Conservation (phyloP, 2,797 vertebrate species). For the Epinephelus malabaricus region DNA sequence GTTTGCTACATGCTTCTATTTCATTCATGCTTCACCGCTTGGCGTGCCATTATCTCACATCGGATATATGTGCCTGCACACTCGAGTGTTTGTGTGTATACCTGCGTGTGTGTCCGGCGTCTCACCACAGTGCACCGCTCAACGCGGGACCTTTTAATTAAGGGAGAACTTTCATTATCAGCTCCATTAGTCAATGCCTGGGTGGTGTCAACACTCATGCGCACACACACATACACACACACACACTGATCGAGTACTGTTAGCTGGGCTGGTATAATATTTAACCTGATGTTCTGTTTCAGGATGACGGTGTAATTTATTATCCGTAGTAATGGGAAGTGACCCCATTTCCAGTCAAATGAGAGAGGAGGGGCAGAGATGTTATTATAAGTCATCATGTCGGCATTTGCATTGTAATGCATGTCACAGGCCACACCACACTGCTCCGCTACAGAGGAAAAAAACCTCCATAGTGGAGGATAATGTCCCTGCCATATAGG, state of each 20-base stretch:
- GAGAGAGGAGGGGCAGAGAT: slow-evolving; percentile 39
- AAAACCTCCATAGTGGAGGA: neutral
- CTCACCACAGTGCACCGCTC: slow-evolving; percentile 57
- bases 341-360: slow-evolving; percentile 59
- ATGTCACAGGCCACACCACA: slow-evolving; percentile 31
- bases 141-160: slow-evolving; percentile 79
- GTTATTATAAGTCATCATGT: slow-evolving; percentile 47
- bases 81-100: slow-evolving; percentile 3
- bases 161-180: slow-evolving; percentile 81
- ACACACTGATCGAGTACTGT: slow-evolving; percentile 24
- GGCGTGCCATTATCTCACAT: slow-evolving; percentile 31
- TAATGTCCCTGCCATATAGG: neutral
- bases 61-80: neutral
- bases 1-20: slow-evolving; percentile 48
- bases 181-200: slow-evolving; percentile 78
- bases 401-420: slow-evolving; percentile 47
- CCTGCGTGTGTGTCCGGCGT: slow-evolving; percentile 25
- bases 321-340: slow-evolving; percentile 61
- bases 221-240: slow-evolving; percentile 31
- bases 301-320: slow-evolving; percentile 69
- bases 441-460: neutral
- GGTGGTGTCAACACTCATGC: slow-evolving; percentile 59
- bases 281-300: slow-evolving; percentile 72
- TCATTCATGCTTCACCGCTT: slow-evolving; percentile 55
- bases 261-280: slow-evolving; percentile 58